phyloP scores from a whole-genome alignment of 2,797 vertebrate species.

The Hipposideros larvatus region DNA sequence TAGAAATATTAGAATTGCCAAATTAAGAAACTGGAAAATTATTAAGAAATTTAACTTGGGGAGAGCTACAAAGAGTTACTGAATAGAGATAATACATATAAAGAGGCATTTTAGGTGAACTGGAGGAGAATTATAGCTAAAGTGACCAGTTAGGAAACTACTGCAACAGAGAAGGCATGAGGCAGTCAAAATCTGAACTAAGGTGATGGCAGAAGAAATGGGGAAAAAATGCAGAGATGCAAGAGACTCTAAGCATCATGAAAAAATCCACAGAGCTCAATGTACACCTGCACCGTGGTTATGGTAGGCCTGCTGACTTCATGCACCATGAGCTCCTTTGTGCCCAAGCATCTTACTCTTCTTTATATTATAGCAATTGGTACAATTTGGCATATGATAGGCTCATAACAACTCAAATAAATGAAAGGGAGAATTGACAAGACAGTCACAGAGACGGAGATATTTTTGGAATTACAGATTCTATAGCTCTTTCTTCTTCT shows the following conservation, averaged over 20 bases:
- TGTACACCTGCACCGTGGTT: neutral
- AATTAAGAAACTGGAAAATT: slow-evolving; percentile 15
- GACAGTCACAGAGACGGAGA: neutral
- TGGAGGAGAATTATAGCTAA: neutral
- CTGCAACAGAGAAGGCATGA: neutral
- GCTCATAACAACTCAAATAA: neutral
- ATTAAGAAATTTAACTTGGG: slow-evolving; percentile 40
- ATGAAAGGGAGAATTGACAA: neutral
- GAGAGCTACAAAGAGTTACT: slow-evolving; percentile 4
- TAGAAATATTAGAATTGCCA: neutral
- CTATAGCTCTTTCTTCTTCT: neutral
- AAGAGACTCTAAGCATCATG: neutral
- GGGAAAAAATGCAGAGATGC: neutral
- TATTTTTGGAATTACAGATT: neutral
- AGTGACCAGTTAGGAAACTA: neutral
- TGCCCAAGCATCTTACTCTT: neutral
- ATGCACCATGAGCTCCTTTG: neutral
- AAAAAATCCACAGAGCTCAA: neutral
- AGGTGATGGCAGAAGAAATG: neutral
- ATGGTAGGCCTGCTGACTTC: neutral
- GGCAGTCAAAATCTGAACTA: neutral
- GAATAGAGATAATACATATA: neutral
- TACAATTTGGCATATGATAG: slow-evolving; percentile 5
- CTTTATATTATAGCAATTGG: neutral
- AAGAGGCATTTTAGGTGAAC: slow-evolving; percentile 1